phyloP scores from a whole-genome alignment of 2,797 vertebrate species.

The Sebastolobus altivelis region DNA sequence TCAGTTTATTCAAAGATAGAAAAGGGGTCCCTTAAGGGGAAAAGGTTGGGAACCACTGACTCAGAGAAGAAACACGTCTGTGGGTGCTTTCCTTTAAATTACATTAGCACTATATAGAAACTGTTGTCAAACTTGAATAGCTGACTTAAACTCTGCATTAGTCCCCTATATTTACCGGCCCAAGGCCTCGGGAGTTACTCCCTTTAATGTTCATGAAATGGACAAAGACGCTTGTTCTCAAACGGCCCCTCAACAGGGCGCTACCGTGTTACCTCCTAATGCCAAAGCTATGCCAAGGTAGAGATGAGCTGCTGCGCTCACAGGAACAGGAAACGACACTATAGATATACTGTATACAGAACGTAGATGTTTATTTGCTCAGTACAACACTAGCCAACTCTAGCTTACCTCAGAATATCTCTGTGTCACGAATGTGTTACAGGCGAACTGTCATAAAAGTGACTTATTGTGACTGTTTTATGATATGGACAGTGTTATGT shows the following conservation, averaged over 20 bases:
- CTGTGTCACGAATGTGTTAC: conserved; percentile 59
- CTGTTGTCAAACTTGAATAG: conserved; percentile 69
- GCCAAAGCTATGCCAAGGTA: conserved; percentile 86
- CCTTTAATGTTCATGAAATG: conserved; percentile 73
- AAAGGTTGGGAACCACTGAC: no score
- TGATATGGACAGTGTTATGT: conserved; percentile 74
- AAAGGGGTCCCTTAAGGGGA: no score
- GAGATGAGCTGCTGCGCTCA: conserved; percentile 60
- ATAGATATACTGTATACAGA: conserved; percentile 38
- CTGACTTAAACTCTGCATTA: conserved; percentile 53
- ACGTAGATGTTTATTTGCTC: conserved; percentile 76
- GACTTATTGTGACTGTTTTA: conserved; percentile 63
- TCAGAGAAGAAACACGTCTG: conserved; percentile 26
- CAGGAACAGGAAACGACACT: conserved; percentile 53
- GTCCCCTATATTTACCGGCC: conserved; percentile 57
- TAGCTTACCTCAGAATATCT: conserved; percentile 80
- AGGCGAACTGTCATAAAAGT: conserved; percentile 27
- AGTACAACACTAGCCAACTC: conserved; percentile 82
- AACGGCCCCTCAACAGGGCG: conserved; percentile 41
- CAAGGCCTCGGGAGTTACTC: conserved; percentile 61
- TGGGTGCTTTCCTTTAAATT: conserved; percentile 58
- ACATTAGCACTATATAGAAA: conserved; percentile 64
- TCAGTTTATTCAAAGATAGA: no score
- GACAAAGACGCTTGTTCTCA: conserved; percentile 71
- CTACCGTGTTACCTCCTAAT: conserved; percentile 78